Conservation (phyloP, 2,888 invertebrate genomes). For the Caenorhabditis sinica region DNA sequence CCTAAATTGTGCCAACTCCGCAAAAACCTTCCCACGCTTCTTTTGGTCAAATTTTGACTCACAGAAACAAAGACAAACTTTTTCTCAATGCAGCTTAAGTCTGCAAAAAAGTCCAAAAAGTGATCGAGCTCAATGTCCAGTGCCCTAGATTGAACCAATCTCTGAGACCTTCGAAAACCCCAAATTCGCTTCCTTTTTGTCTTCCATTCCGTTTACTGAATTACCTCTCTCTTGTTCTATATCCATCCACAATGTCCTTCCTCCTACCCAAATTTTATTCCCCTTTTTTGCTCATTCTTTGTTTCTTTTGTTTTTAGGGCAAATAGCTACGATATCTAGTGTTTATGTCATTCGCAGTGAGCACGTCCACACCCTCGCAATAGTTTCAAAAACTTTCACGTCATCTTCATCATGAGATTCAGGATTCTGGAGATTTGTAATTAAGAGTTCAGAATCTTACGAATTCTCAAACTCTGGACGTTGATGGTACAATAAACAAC, state of each 20-base stretch:
- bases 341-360: slow-evolving; percentile 28
- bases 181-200: slow-evolving; percentile 28
- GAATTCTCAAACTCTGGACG: neutral
- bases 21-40: neutral
- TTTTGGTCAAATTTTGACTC: neutral
- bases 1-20: neutral
- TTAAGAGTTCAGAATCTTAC: neutral
- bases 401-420: slow-evolving; percentile 32
- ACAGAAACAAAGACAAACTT: neutral
- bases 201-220: slow-evolving; percentile 34
- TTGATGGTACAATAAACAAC: neutral
- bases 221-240: slow-evolving; percentile 40
- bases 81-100: too few species aligned
- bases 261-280: slow-evolving; percentile 24
- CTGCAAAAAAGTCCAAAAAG: slow-evolving; percentile 40
- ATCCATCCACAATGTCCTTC: slow-evolving; percentile 22
- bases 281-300: neutral
- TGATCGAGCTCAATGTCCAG: slow-evolving; percentile 27
- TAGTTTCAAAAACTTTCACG: neutral
- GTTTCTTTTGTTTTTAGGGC: slow-evolving; percentile 6
- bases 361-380: slow-evolving; percentile 13
- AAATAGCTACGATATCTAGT: slow-evolving; percentile 15
- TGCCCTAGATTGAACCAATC: slow-evolving; percentile 45
- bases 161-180: slow-evolving; percentile 41
- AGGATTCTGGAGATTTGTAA: neutral